Base-by-base conservation (phyloP, 2,113 vertebrate genomes). In the Phyllostomus discolor region DNA sequence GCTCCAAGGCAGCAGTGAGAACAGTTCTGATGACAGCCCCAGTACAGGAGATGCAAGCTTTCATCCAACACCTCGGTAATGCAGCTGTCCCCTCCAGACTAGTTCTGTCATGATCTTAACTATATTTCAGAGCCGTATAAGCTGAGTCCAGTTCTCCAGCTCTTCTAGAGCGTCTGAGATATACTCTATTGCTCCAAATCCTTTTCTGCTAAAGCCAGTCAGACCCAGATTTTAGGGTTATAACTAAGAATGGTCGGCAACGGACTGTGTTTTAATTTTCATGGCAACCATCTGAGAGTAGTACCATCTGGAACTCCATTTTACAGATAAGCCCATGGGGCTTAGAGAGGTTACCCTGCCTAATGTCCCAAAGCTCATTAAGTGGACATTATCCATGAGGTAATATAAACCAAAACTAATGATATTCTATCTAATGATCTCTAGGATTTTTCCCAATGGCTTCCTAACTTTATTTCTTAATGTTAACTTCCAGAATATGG, bases 301-400 rank as follows among this genome's bases (percentile, higher is more conserved):
- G 67, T 73, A 48, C 67, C n/a, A 73, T 46, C 90, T 90, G 95
- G 81, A 92, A 76, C 41, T 89, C 50, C 59, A 80, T 48, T 96
- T 88, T 90, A 81, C 33, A 95, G 88, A 84, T 73, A 92, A 96
- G 66, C 50, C 66, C 88, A 80, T 35, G 41, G 46, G 41, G 46
- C 52, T 85, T 78, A 94, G 16, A 90, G 48, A 95, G 64, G 70
- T 92, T 94, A 88, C 43, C 38, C n/a, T 79, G 93, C 73, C 93
- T 92, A 69, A 88, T 33, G 41, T 92, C 81, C 84, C 85, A 95
- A 96, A 98, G 81, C 82, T 94, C 88, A 67, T n/a, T 92, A 92
- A 91, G 72, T 24, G 91, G 80, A 87, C 80, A 75, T 93, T 95
- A 91, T 73, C 57, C 52, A 80, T 24, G 20, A 96, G 57, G 75